Evolutionary conservation across 53 echinoderm and acorn worm species (phyloP).

Genomic region (Temnopleurus reevesii): DNA sequence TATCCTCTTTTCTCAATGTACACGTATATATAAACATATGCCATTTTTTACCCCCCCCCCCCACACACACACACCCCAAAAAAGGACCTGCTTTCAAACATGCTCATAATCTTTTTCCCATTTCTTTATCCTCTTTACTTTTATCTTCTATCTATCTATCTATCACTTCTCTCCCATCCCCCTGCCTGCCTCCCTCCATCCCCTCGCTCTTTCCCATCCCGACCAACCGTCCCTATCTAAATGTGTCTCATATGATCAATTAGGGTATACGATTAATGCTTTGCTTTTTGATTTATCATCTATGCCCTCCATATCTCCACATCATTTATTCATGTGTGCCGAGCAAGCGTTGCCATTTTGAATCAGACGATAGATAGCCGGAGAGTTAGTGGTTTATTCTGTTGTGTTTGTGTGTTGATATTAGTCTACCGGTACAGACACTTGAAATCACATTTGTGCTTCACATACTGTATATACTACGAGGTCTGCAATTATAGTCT

Average conservation of each 20-base stretch:
- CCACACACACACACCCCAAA: not conserved
- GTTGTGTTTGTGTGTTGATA: not conserved
- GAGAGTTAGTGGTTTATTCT: too few relatives aligned
- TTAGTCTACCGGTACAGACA: too few relatives aligned
- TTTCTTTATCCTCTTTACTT: not conserved
- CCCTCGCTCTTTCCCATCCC: too few relatives aligned
- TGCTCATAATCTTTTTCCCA: not conserved
- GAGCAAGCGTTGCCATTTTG: not conserved
- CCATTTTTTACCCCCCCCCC: not conserved
- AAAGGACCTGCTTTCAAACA: not conserved
- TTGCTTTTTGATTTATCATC: not conserved
- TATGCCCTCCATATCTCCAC: not conserved
- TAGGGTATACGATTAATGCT: slow-evolving; percentile 14
- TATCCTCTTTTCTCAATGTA: too few relatives aligned
- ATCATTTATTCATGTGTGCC: slow-evolving; percentile 26
- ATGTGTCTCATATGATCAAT: slow-evolving; percentile 1
- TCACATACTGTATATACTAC: too few relatives aligned
- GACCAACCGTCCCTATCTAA: not conserved
- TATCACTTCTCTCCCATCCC: too few relatives aligned
- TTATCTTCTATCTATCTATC: too few relatives aligned
- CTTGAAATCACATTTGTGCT: too few relatives aligned
- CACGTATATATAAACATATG: too few relatives aligned
- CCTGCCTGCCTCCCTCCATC: not conserved
- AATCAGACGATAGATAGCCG: not conserved
- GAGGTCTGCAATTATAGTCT: too few relatives aligned